Evolutionary conservation across 1,140 invertebrate genomes (phyloP).

Genomic region (Gryon sp.): DNA sequence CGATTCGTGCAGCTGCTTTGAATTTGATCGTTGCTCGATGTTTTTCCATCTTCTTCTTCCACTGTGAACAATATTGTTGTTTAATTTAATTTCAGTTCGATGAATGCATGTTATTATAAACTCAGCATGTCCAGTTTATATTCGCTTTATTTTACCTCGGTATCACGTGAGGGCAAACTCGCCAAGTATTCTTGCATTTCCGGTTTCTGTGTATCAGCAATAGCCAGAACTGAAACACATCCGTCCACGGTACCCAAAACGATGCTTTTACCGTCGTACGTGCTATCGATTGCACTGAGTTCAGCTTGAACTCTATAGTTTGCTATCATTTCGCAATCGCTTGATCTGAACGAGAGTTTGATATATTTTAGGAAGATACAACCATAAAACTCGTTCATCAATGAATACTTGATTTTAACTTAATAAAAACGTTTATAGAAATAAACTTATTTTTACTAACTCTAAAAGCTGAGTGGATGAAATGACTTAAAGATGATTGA

Average conservation of each 20-base stretch:
- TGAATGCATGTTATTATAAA: too few relatives aligned
- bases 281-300: conserved; percentile 91
- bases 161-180: conserved; percentile 85
- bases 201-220: conserved; percentile 87
- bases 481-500: too few relatives aligned
- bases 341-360: conserved; percentile 81
- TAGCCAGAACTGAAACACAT: conserved; percentile 93
- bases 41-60: conserved; percentile 86
- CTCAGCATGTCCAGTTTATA: too few relatives aligned
- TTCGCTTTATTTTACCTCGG: conserved; percentile 79
- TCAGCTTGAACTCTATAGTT: conserved; percentile 96
- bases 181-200: conserved; percentile 85
- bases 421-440: too few relatives aligned
- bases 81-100: not conserved
- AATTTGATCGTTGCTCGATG: conserved; percentile 84
- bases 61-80: conserved; percentile 76
- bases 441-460: too few relatives aligned
- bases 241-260: conserved; percentile 96
- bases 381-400: too few relatives aligned
- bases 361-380: conserved; percentile 9
- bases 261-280: conserved; percentile 88
- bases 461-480: too few relatives aligned
- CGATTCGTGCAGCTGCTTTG: conserved; percentile 83
- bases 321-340: conserved; percentile 93
- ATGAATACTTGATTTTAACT: too few relatives aligned